A percentile compares a stretch with the other conserved stretches of the same genome.
phyloP scores from a whole-genome alignment of 2,797 vertebrate genomes.

The Sebastes paucispinis region DNA sequence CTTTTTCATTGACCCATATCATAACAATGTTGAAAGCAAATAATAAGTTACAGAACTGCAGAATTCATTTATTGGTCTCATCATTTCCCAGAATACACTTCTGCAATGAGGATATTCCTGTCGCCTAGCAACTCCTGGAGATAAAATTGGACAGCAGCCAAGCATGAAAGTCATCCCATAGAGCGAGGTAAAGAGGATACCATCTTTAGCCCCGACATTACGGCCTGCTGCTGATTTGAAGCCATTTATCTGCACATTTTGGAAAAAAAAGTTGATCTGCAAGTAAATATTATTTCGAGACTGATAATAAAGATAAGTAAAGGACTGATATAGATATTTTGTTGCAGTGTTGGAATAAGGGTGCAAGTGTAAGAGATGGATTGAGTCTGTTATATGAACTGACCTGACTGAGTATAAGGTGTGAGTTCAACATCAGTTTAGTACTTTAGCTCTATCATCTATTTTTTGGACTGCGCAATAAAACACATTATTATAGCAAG shows the following conservation, averaged over 20 bases:
- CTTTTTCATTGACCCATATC: conserved; percentile 28
- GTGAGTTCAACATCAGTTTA: conserved; percentile 11
- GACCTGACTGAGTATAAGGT: neutral
- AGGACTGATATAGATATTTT: neutral
- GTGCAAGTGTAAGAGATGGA: neutral
- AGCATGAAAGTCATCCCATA: conserved; percentile 73
- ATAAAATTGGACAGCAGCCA: conserved; percentile 77
- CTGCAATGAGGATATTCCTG: conserved; percentile 66
- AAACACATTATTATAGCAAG: neutral
- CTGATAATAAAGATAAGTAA: neutral
- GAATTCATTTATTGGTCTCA: conserved; percentile 55
- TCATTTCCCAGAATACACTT: conserved; percentile 69
- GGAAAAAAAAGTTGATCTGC: conserved; percentile 1
- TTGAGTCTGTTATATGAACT: neutral
- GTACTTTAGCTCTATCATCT: neutral
- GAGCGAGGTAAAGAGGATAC: conserved; percentile 58
- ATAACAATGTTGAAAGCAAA: conserved; percentile 47
- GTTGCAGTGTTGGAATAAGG: neutral
- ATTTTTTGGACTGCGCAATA: neutral
- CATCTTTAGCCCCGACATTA: conserved; percentile 43
- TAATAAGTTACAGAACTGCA: conserved; percentile 58
- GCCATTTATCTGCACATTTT: conserved; percentile 13
- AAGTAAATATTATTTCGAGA: conserved; percentile 11
- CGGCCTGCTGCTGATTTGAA: conserved; percentile 28
- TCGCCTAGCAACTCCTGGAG: conserved; percentile 75